phyloP scores from a whole-genome alignment of 1,140 invertebrate species.

The Marisa cornuarietis region DNA sequence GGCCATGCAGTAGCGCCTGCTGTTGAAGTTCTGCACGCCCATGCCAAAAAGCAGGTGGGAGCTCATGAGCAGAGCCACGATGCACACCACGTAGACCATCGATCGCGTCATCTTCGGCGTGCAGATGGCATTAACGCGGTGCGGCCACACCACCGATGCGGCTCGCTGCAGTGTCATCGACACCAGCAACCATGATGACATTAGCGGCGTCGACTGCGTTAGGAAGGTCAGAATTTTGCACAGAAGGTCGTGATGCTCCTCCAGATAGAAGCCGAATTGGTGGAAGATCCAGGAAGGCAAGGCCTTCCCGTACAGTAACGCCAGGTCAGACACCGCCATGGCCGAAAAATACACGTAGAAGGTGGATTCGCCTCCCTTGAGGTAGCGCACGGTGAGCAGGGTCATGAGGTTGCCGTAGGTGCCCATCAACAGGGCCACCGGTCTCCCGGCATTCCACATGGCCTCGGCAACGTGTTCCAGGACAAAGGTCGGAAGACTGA shows the following conservation, averaged over 20 bases:
- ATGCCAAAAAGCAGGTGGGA: neutral
- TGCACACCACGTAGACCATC: neutral
- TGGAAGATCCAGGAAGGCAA: neutral
- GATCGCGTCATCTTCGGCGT: neutral
- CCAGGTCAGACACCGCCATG: neutral
- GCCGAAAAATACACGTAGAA: neutral
- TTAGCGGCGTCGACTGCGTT: too few relatives aligned
- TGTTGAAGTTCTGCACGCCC: neutral
- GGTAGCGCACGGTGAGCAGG: neutral
- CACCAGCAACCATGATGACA: conserved; percentile 11
- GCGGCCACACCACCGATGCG: conserved; percentile 9
- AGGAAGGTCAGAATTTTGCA: neutral
- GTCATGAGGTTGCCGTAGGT: conserved; percentile 3
- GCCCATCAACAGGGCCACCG: neutral
- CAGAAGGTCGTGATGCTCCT: neutral
- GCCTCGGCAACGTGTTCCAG: too few relatives aligned
- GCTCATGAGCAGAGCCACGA: neutral
- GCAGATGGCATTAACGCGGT: neutral
- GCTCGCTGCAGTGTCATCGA: neutral
- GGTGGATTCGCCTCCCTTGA: neutral
- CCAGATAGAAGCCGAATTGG: too few relatives aligned
- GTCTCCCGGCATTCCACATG: too few relatives aligned
- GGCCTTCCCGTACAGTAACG: neutral
- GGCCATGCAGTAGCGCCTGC: too few relatives aligned
- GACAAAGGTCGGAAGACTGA: too few relatives aligned